Evolutionary conservation across 2,113 vertebrate genomes (phyloP).

Genomic region (zebrafish (Danio rerio)): DNA sequence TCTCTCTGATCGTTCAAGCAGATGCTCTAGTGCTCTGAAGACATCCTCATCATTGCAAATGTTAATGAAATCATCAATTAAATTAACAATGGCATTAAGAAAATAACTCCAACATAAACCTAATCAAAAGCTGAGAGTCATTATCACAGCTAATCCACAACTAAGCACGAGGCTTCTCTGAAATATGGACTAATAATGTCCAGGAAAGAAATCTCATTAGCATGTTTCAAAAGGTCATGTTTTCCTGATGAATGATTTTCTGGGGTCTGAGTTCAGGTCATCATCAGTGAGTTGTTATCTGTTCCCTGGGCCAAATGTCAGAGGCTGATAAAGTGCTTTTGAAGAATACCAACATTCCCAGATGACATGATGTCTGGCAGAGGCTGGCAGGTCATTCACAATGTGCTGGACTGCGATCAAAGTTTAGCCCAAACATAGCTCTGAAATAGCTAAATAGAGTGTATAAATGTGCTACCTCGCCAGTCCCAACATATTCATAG

Average conservation of each 20-base stretch:
- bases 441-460: neutral
- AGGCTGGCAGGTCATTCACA: neutral
- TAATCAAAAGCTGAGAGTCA: neutral
- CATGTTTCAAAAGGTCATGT: neutral
- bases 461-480: neutral
- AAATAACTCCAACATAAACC: neutral
- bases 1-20: neutral
- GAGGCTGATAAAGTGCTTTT: slow-evolving; percentile 14
- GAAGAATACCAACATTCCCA: slow-evolving; percentile 5
- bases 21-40: neutral
- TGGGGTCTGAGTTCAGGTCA: slow-evolving; percentile 1
- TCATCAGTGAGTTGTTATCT: slow-evolving; percentile 11
- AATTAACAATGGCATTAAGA: neutral
- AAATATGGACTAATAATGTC: neutral
- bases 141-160: neutral
- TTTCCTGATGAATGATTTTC: neutral
- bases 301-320: slow-evolving; percentile 4
- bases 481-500: neutral
- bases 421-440: slow-evolving; percentile 3
- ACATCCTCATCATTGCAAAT: neutral
- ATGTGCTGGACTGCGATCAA: neutral
- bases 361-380: neutral
- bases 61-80: neutral
- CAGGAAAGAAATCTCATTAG: slow-evolving; percentile 1
- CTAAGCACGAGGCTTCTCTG: neutral